Evolutionary conservation across 2,888 invertebrate genomes (phyloP).

Genomic region (Tubiluchus corallicola): DNA sequence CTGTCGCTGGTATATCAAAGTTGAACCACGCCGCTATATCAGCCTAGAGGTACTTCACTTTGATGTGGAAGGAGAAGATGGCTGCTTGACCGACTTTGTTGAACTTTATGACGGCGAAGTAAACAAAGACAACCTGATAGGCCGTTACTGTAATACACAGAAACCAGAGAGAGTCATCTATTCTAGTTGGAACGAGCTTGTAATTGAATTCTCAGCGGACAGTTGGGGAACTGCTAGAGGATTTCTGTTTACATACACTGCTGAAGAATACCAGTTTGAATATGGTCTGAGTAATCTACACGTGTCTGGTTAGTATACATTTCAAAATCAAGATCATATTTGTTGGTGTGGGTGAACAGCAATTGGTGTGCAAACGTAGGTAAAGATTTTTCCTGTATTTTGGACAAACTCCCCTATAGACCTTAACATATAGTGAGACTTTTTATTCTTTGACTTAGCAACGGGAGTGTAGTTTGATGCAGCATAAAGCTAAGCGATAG

Average conservation of each 20-base stretch:
- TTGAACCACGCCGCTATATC: slow-evolving; percentile 17
- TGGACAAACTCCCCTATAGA: too few species aligned
- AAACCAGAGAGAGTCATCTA: slow-evolving; percentile 16
- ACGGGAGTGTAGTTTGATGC: too few species aligned
- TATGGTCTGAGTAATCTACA: slow-evolving; percentile 12
- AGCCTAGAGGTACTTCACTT: slow-evolving; percentile 19
- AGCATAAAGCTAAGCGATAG: too few species aligned
- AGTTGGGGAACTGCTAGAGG: slow-evolving; percentile 16
- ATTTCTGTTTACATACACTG: slow-evolving; percentile 16
- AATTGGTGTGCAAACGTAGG: too few species aligned
- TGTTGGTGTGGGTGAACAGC: too few species aligned
- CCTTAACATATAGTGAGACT: too few species aligned
- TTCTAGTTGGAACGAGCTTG: slow-evolving; percentile 18
- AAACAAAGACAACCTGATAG: slow-evolving; percentile 16
- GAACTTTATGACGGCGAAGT: slow-evolving; percentile 17
- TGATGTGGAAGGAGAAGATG: slow-evolving; percentile 17
- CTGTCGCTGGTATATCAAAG: slow-evolving; percentile 19
- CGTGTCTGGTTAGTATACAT: slow-evolving; percentile 13
- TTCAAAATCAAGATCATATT: not conserved
- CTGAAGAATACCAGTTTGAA: slow-evolving; percentile 15
- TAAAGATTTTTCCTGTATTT: too few species aligned
- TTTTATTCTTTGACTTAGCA: too few species aligned
- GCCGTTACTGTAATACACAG: slow-evolving; percentile 18
- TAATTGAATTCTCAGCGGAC: slow-evolving; percentile 18
- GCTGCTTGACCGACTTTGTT: slow-evolving; percentile 18